A percentile compares a stretch with the other conserved stretches of the same genome.
Conservation (phyloP, 2,113 vertebrate species). For the Oceanites oceanicus region DNA sequence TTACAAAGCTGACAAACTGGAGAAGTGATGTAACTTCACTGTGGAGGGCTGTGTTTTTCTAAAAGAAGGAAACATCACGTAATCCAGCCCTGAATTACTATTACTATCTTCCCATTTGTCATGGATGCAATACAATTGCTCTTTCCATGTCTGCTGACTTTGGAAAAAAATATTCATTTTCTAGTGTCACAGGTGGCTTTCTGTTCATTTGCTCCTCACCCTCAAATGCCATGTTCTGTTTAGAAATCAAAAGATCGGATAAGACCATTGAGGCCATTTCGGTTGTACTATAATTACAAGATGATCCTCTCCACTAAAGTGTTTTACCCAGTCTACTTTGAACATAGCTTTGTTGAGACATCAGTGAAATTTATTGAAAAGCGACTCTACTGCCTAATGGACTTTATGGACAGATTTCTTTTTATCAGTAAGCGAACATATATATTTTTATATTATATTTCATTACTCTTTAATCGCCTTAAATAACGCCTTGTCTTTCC, state of each 20-base stretch:
- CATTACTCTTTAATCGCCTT: neutral
- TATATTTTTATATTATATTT: neutral
- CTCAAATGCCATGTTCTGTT: neutral
- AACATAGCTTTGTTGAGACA: neutral
- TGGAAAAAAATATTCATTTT: neutral
- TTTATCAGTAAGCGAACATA: neutral
- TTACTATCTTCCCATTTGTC: neutral
- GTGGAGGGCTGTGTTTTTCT: neutral
- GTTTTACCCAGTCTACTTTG: slow-evolving; percentile 1
- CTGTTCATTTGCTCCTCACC: neutral
- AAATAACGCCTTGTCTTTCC: neutral
- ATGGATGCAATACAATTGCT: neutral
- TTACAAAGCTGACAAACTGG: neutral
- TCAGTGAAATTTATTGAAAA: neutral
- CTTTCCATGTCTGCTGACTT: neutral
- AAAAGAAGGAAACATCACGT: neutral
- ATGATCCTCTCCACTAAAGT: neutral
- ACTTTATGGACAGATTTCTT: neutral
- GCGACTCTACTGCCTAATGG: neutral
- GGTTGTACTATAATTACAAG: neutral
- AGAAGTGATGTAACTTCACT: neutral
- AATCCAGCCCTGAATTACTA: neutral
- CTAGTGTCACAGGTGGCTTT: neutral
- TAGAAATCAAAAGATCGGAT: neutral
- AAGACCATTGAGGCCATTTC: neutral